Conservation (phyloP, 2,797 vertebrate species). For the Mycteria americana region DNA sequence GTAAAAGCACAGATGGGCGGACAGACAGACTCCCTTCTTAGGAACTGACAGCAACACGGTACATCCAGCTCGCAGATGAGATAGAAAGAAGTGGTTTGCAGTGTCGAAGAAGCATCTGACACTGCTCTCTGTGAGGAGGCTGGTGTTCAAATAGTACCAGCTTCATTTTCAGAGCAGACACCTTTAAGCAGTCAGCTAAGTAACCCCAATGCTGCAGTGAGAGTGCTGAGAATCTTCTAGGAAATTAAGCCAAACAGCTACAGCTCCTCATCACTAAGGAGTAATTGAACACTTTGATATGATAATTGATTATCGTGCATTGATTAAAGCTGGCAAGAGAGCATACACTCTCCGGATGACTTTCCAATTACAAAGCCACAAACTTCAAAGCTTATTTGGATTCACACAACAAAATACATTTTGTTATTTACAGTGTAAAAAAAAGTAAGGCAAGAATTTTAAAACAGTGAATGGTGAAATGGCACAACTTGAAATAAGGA, state of each 20-base stretch:
- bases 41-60: background rate
- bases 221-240: background rate
- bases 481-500: constrained; percentile 83
- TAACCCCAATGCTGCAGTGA: background rate
- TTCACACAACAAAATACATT: constrained; percentile 70
- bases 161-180: background rate
- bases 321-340: constrained; percentile 62
- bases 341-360: constrained; percentile 57
- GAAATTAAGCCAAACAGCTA: constrained; percentile 28
- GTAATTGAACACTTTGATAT: constrained; percentile 68
- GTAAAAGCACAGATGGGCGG: background rate
- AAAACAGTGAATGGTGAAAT: constrained; percentile 59
- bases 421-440: constrained; percentile 73
- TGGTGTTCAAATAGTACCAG: background rate
- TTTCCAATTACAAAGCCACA: constrained; percentile 72
- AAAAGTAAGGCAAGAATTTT: constrained; percentile 69
- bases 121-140: background rate
- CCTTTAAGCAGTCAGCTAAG: background rate
- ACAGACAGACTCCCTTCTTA: background rate
- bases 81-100: background rate
- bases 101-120: background rate
- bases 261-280: constrained; percentile 16
- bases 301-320: constrained; percentile 67
- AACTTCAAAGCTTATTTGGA: constrained; percentile 81
- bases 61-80: background rate